These are phyloP conservation scores for Altica lythri DNA, from an alignment of 2,888 invertebrate genomes.

Conservation along the genomic window DNA sequence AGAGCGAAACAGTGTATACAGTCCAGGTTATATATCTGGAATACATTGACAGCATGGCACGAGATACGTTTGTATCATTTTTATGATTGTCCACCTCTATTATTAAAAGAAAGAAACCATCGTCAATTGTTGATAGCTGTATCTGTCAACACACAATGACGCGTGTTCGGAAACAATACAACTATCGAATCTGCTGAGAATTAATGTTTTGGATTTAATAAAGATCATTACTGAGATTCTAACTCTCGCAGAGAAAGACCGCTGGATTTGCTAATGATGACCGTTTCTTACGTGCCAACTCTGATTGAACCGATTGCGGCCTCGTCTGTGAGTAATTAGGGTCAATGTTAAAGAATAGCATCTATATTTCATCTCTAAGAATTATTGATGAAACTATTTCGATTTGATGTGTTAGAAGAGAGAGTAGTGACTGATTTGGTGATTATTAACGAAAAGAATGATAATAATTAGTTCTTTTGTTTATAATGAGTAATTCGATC, in stretches of 20 bases:
- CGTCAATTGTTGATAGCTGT: conserved; percentile 55
- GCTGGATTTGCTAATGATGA: conserved; percentile 31
- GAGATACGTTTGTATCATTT: too few species aligned
- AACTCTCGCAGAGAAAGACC: conserved; percentile 18
- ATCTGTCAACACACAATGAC: conserved; percentile 53
- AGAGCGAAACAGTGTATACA: too few species aligned
- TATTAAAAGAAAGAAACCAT: conserved; percentile 30
- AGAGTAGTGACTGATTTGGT: conserved; percentile 17
- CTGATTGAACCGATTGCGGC: conserved; percentile 30
- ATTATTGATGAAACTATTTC: conserved; percentile 11
- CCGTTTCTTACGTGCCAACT: conserved; percentile 33
- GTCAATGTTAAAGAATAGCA: conserved; percentile 20
- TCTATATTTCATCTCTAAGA: conserved; percentile 20
- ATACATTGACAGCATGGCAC: too few species aligned
- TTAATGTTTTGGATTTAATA: conserved; percentile 51
- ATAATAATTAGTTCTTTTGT: conserved; percentile 2
- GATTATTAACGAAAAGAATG: conserved; percentile 3
- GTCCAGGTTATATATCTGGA: too few species aligned
- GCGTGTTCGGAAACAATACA: conserved; percentile 47
- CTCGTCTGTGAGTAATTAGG: conserved; percentile 29
- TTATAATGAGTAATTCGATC: too few species aligned
- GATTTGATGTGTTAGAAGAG: conserved; percentile 2
- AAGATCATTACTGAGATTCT: conserved; percentile 41
- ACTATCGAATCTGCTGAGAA: conserved; percentile 32
- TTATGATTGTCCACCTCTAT: conserved; percentile 31